Conservation (phyloP, 2,113 vertebrate species). For the Rallus limicola region DNA sequence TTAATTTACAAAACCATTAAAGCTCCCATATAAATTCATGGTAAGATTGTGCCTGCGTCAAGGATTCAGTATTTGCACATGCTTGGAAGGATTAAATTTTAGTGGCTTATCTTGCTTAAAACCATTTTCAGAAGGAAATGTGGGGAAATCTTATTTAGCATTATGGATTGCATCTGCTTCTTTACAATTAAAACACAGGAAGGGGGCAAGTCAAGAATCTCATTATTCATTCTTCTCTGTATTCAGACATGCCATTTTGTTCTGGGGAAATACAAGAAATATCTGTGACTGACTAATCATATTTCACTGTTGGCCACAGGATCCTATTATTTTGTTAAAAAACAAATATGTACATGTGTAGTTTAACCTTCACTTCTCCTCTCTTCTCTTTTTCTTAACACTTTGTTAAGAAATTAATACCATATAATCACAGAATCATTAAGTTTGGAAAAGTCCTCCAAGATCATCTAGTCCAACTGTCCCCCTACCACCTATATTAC, state of each 20-base stretch:
- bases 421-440: no score
- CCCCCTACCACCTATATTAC: no score
- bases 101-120: conserved; percentile 60
- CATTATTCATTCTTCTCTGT: background rate
- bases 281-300: background rate
- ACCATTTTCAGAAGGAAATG: conserved; percentile 3
- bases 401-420: background rate
- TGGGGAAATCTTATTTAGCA: background rate
- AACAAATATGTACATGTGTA: background rate
- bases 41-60: conserved; percentile 27
- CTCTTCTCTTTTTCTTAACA: no score
- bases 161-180: conserved; percentile 11
- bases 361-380: background rate
- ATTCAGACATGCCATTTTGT: background rate
- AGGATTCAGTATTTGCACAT: conserved; percentile 42
- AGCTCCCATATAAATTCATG: conserved; percentile 47
- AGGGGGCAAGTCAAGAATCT: background rate
- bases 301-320: background rate
- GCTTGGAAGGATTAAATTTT: conserved; percentile 61
- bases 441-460: no score
- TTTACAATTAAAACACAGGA: conserved; percentile 1
- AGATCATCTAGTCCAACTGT: no score
- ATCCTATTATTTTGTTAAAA: background rate
- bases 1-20: conserved; percentile 75
- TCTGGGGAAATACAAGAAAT: background rate